A percentile compares a stretch with the other conserved stretches of the same genome.
phyloP scores from a whole-genome alignment of 2,888 invertebrate genomes.

The Coleophora flavipennella region DNA sequence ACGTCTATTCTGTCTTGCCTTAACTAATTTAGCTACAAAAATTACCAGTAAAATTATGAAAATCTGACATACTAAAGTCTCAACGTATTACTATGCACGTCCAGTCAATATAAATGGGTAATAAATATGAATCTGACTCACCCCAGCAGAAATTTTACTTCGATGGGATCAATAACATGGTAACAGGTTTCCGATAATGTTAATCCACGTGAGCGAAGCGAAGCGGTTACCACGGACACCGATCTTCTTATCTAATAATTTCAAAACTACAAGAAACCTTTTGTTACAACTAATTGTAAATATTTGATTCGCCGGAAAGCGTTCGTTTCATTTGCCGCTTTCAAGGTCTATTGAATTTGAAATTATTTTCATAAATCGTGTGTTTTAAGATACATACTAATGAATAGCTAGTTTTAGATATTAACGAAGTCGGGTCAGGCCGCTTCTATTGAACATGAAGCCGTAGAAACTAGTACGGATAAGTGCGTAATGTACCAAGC shows the following conservation, averaged over 20 bases:
- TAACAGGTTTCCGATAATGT: conserved; percentile 1
- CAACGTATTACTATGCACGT: background rate
- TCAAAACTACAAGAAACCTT: background rate
- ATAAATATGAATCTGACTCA: conserved; percentile 1
- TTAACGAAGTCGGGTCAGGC: conserved; percentile 42
- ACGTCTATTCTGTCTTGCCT: no score
- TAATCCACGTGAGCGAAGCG: background rate
- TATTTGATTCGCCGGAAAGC: no score
- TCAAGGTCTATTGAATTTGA: conserved; percentile 2
- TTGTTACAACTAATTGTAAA: background rate
- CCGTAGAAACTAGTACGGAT: conserved; percentile 56
- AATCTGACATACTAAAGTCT: no score
- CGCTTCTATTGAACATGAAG: conserved; percentile 51
- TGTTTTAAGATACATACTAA: background rate
- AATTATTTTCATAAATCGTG: conserved; percentile 5
- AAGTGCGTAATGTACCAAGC: conserved; percentile 57
- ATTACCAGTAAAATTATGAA: background rate
- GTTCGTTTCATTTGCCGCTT: background rate
- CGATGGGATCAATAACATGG: background rate
- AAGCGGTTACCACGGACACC: background rate
- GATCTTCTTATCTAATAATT: background rate
- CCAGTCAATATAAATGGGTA: background rate
- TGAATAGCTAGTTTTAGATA: conserved; percentile 13
- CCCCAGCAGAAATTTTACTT: background rate
- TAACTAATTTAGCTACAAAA: no score